Percentiles rank a stretch among this genome's conserved stretches.
Conservation (phyloP, 2,888 invertebrate species). For the Toxonevra muliebris region DNA sequence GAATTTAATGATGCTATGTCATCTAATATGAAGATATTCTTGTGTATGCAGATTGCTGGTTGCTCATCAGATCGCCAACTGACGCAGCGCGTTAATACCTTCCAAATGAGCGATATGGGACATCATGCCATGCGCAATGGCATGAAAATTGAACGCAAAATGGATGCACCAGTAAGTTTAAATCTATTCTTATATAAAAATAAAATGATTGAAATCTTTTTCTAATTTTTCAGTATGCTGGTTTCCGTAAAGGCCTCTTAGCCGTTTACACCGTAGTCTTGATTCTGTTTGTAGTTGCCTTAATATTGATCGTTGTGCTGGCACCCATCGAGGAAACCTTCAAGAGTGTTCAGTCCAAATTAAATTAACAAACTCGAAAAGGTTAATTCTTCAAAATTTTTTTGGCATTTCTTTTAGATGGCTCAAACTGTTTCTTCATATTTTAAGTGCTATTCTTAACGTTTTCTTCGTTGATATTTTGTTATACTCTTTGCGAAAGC, state of each 20-base stretch:
- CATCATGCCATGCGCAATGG: slow-evolving; percentile 68
- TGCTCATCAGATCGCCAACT: slow-evolving; percentile 80
- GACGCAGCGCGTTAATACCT: slow-evolving; percentile 78
- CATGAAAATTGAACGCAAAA: slow-evolving; percentile 75
- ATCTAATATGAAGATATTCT: slow-evolving; percentile 59
- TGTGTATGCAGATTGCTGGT: slow-evolving; percentile 74
- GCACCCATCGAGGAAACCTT: slow-evolving; percentile 78
- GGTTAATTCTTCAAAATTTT: no score
- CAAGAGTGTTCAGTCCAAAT: slow-evolving; percentile 21
- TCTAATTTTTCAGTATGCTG: slow-evolving; percentile 72
- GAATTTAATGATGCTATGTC: slow-evolving; percentile 49
- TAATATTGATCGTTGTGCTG: slow-evolving; percentile 78
- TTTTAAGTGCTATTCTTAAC: no score
- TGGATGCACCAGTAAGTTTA: slow-evolving; percentile 80
- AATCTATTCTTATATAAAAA: neutral
- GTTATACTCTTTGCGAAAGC: no score
- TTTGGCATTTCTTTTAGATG: no score
- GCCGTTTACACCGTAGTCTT: slow-evolving; percentile 81
- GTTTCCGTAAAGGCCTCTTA: slow-evolving; percentile 79
- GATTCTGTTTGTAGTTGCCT: slow-evolving; percentile 73
- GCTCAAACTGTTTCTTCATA: no score
- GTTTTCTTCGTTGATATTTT: no score
- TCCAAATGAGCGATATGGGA: slow-evolving; percentile 85
- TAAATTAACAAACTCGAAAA: no score
- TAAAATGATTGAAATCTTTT: neutral